phyloP scores from a whole-genome alignment of 2,113 vertebrate genomes.

The Excalfactoria chinensis region DNA sequence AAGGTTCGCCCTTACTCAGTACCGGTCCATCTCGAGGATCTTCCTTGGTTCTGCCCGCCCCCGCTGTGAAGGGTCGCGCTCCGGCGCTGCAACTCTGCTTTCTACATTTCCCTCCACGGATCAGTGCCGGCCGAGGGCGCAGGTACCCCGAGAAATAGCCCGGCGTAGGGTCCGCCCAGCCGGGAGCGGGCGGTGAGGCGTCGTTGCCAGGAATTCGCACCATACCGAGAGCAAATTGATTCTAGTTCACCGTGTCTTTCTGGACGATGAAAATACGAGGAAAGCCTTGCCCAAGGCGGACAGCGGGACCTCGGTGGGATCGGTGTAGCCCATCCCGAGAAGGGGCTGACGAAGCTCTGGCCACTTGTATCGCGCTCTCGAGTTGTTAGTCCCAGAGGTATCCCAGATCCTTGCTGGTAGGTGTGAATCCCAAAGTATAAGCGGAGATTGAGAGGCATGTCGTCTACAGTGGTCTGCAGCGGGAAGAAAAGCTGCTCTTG shows the following conservation, averaged over 20 bases:
- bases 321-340: neutral
- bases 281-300: neutral
- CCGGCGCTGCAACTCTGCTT: neutral
- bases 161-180: neutral
- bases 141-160: neutral
- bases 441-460: accelerated
- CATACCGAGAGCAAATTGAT: neutral
- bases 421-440: neutral
- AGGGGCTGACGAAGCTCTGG: neutral
- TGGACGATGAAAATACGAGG: neutral
- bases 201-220: neutral
- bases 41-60: too few species aligned
- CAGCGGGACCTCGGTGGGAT: neutral
- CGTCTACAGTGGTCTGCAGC: neutral
- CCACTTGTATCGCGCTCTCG: neutral
- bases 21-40: accelerated
- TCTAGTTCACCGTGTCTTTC: neutral
- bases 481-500: neutral
- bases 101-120: neutral
- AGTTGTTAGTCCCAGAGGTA: neutral
- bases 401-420: neutral
- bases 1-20: accelerated
- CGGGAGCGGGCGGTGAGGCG: neutral
- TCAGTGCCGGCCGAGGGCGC: neutral
- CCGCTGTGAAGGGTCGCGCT: too few species aligned